These are phyloP conservation scores for Anthonomus grandis DNA, from an alignment of 1,140 invertebrate genomes.

Conservation along the genomic window DNA sequence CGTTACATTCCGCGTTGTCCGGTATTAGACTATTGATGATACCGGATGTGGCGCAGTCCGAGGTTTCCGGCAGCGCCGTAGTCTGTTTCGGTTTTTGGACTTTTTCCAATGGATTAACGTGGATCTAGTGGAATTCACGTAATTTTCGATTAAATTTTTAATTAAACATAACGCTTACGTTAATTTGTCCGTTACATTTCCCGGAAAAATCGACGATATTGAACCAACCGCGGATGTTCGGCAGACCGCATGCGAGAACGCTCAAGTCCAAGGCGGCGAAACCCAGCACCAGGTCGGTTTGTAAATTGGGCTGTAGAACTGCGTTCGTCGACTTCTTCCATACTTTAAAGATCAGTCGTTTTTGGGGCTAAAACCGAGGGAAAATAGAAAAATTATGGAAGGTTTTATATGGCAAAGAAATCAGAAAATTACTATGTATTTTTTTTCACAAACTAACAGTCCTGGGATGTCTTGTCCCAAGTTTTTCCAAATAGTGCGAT, in stretches of 20 bases:
- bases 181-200: conserved; percentile 59
- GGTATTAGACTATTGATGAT: background rate
- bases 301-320: conserved; percentile 48
- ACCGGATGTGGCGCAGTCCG: background rate
- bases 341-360: conserved; percentile 59
- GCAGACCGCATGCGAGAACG: conserved; percentile 51
- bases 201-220: conserved; percentile 61
- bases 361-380: conserved; percentile 57
- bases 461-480: too few species aligned
- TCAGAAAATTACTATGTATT: too few species aligned
- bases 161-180: conserved; percentile 47
- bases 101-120: conserved; percentile 53
- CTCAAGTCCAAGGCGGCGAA: conserved; percentile 60
- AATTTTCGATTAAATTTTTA: background rate
- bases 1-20: conserved; percentile 23
- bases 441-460: too few species aligned
- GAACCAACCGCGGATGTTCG: conserved; percentile 59
- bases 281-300: conserved; percentile 56
- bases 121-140: conserved; percentile 44
- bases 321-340: conserved; percentile 53
- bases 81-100: conserved; percentile 33
- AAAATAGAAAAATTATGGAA: too few species aligned
- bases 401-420: too few species aligned
- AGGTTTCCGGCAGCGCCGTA: background rate
- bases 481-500: too few species aligned